Conservation (phyloP, 2,113 vertebrate species). For the Nycticorax nycticorax region DNA sequence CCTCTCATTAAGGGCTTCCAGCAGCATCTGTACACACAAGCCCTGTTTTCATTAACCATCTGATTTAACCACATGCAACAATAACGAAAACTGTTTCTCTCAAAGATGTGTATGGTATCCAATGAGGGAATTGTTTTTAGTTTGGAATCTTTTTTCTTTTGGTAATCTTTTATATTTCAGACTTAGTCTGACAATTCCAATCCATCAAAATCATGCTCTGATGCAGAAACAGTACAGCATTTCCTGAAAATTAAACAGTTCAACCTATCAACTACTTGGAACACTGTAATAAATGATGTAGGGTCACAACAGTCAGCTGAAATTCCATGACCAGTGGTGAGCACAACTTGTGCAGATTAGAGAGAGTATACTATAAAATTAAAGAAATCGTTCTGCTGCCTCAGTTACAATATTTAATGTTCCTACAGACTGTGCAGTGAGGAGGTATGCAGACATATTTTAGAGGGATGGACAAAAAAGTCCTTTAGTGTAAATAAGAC, state of each 20-base stretch:
- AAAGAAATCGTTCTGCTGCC: not conserved
- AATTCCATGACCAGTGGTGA: not conserved
- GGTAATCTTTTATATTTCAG: not conserved
- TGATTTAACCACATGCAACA: not conserved
- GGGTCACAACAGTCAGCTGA: not conserved
- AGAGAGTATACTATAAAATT: not conserved
- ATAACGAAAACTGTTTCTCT: not conserved
- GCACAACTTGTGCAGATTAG: not conserved
- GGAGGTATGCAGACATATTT: not conserved
- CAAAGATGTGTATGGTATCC: not conserved
- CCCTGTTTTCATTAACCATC: conserved; percentile 5
- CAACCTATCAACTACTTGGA: not conserved
- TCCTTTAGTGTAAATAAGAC: not conserved
- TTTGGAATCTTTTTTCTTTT: not conserved
- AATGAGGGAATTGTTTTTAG: not conserved
- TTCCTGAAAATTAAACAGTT: not conserved
- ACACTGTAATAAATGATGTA: not conserved
- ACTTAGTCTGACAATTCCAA: not conserved
- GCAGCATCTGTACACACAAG: conserved; percentile 31
- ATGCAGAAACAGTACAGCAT: not conserved
- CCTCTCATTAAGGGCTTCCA: conserved; percentile 30
- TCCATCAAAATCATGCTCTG: not conserved
- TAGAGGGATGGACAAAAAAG: not conserved
- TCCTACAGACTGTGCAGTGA: not conserved
- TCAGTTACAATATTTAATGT: not conserved